phyloP scores from a whole-genome alignment of 2,888 invertebrate genomes.

The Archaeoteleia sp. region DNA sequence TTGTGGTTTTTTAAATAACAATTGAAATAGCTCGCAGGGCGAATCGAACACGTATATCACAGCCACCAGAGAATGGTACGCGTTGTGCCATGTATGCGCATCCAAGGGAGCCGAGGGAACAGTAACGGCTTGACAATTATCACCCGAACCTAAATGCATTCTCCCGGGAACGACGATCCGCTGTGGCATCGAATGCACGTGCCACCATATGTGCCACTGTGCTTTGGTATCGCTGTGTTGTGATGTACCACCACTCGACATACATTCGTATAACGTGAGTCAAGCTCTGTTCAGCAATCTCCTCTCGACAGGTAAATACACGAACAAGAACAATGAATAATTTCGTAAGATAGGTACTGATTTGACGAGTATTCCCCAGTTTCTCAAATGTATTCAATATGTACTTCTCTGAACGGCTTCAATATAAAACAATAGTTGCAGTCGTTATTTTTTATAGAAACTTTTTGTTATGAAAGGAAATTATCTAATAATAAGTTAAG shows the following conservation, averaged over 20 bases:
- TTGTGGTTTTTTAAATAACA: slow-evolving; percentile 45
- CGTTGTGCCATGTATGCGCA: slow-evolving; percentile 48
- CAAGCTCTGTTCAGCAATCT: slow-evolving; percentile 55
- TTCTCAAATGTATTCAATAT: slow-evolving; percentile 29
- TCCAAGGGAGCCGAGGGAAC: slow-evolving; percentile 52
- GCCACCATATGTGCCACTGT: slow-evolving; percentile 49
- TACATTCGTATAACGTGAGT: slow-evolving; percentile 51
- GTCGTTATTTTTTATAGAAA: too few relatives aligned
- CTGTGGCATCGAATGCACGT: slow-evolving; percentile 56
- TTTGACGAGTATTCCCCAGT: slow-evolving; percentile 47
- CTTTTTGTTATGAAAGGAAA: too few relatives aligned
- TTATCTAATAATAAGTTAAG: too few relatives aligned
- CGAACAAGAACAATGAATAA: slow-evolving; percentile 48
- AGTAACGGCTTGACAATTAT: slow-evolving; percentile 67
- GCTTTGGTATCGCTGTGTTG: slow-evolving; percentile 44
- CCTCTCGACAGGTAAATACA: slow-evolving; percentile 49
- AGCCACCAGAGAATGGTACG: slow-evolving; percentile 43
- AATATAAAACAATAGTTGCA: too few relatives aligned
- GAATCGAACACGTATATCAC: slow-evolving; percentile 49
- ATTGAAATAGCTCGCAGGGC: slow-evolving; percentile 37
- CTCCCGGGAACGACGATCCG: slow-evolving; percentile 51
- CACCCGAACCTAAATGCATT: slow-evolving; percentile 65
- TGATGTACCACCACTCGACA: slow-evolving; percentile 49
- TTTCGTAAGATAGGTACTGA: slow-evolving; percentile 46
- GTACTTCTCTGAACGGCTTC: too few relatives aligned